phyloP scores from a whole-genome alignment of 2,113 vertebrate genomes.

The Emydocephalus ijimae region DNA sequence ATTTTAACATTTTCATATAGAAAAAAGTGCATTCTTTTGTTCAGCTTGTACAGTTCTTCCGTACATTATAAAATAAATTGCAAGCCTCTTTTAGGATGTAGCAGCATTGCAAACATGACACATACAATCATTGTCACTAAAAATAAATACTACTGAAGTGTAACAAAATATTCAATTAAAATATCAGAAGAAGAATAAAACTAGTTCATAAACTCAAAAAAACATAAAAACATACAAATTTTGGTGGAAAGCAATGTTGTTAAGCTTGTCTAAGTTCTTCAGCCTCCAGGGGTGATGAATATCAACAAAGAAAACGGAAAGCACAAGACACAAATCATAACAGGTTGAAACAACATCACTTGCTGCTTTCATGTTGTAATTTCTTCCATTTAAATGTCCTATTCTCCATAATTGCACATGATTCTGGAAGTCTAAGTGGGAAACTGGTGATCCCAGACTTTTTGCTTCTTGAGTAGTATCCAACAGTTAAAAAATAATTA shows the following conservation, averaged over 20 bases:
- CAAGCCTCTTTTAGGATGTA: conserved; percentile 68
- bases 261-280: conserved; percentile 90
- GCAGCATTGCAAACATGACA: conserved; percentile 74
- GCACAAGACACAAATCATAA: conserved; percentile 64
- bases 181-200: conserved; percentile 67
- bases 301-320: conserved; percentile 75
- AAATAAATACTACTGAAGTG: conserved; percentile 79
- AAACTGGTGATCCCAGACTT: conserved; percentile 56
- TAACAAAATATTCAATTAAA: conserved; percentile 68
- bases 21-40: conserved; percentile 72
- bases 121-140: conserved; percentile 71
- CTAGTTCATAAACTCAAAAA: conserved; percentile 67
- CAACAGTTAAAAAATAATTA: conserved; percentile 65
- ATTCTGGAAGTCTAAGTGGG: conserved; percentile 58
- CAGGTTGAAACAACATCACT: conserved; percentile 61
- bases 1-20: conserved; percentile 60
- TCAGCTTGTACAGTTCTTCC: conserved; percentile 70
- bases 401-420: conserved; percentile 65
- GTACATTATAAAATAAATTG: conserved; percentile 67
- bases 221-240: conserved; percentile 68
- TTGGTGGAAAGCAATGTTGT: conserved; percentile 77
- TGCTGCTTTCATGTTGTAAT: conserved; percentile 62
- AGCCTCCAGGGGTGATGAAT: conserved; percentile 83
- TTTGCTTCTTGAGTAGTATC: conserved; percentile 67
- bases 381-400: conserved; percentile 55